Conservation (phyloP, 2,888 invertebrate species). For the Rhagonycha lutea region DNA sequence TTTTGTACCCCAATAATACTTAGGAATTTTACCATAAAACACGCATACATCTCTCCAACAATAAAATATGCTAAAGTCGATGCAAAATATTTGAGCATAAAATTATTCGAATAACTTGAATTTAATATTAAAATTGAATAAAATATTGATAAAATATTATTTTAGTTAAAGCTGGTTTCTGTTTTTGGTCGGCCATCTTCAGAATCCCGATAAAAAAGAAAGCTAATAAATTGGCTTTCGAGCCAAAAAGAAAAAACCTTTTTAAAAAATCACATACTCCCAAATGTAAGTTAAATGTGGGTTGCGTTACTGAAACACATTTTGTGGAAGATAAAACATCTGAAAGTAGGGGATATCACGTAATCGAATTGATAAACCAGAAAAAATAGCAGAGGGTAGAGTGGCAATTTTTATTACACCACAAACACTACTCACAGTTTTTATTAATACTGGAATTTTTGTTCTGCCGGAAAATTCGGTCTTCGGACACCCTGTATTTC, state of each 20-base stretch:
- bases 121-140: not conserved
- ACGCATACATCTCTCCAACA: not conserved
- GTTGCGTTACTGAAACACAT: not conserved
- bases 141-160: not conserved
- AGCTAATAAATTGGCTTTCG: not conserved
- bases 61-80: not conserved
- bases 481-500: not conserved
- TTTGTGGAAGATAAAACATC: not conserved
- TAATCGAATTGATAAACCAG: not conserved
- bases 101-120: not conserved
- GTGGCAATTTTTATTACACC: not conserved
- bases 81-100: not conserved
- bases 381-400: not conserved
- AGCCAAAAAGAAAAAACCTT: not conserved
- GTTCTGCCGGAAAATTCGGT: not conserved
- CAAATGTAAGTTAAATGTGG: not conserved
- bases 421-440: not conserved
- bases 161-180: not conserved
- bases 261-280: not conserved
- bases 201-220: not conserved
- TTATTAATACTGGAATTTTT: not conserved
- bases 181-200: not conserved
- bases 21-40: not conserved
- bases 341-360: not conserved
- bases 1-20: slow-evolving; percentile 2